These are phyloP conservation scores for Brachypodius melanocephalos DNA, from an alignment of 2,113 vertebrate species.

Conservation along the genomic window DNA sequence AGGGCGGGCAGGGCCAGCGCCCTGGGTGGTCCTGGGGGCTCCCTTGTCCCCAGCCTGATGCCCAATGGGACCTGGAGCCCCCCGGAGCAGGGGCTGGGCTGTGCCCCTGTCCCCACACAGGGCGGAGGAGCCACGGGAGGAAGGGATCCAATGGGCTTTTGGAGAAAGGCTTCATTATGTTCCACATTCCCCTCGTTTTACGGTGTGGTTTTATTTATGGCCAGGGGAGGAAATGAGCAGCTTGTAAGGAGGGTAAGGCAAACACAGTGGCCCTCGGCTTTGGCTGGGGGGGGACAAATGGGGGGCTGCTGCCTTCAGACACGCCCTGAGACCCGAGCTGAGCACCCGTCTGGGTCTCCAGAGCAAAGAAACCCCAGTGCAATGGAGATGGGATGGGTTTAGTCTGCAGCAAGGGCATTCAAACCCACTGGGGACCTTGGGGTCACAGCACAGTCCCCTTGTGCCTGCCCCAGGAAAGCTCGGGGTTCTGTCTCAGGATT, in stretches of 20 bases:
- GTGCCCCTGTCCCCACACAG: accelerated
- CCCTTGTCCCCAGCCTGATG: background rate
- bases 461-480: background rate
- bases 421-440: background rate
- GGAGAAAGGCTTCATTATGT: constrained; percentile 53
- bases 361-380: background rate
- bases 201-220: constrained; percentile 17
- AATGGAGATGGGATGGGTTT: background rate
- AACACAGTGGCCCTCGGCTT: background rate
- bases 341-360: background rate
- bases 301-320: background rate
- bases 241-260: background rate
- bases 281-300: background rate
- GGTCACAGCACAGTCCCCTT: accelerated
- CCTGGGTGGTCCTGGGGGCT: background rate
- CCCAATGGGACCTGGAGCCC: accelerated
- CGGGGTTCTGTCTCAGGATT: background rate
- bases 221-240: constrained; percentile 26
- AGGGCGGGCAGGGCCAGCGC: background rate
- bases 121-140: background rate
- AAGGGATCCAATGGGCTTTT: background rate
- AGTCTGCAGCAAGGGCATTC: background rate
- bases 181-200: constrained; percentile 29
- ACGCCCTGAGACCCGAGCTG: background rate
- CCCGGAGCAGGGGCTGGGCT: background rate